Evolutionary conservation across 2,888 invertebrate species (phyloP), one percentile per base, ranked within the genome.

Genomic region (Stenotaenia linearis): DNA sequence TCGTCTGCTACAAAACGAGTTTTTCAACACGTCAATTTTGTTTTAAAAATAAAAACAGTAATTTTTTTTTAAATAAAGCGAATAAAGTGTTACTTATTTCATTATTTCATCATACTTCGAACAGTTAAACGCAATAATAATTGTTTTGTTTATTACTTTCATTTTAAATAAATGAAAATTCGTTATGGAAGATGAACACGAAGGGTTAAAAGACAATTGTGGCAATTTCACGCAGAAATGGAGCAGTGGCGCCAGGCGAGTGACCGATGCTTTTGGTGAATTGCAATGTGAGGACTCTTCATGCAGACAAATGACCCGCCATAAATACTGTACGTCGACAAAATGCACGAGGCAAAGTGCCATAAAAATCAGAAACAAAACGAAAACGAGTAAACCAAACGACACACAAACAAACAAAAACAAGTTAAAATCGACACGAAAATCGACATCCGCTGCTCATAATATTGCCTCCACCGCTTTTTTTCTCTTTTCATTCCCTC

Each of bases 211-310:
- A 61, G 25, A 61, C 23, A 25, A 25, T 61, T 61, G 25, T 12
- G 61, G 25, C 61, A 61, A 61, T 61, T 61, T 61, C 61, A 61
- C 61, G 61, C 61, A 61, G 12, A 61, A 61, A 25, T 61, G 61
- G 61, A 61, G 23, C 61, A 25, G 61, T 61, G 61, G 61, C 61
- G 61, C 61, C 61, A 61, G 7, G 61, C 61, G 61, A 61, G 23
- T 4, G 61, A 25, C 61, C 25, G 28, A 61, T 10, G 61, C 61
- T 61, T 61, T 61, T 61, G 61, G 61, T 23, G 61, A 61, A 23
- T 61, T 61, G 61, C 61, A 61, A 61, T 61, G 61, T 61, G 61
- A 61, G 25, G 61, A 61, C 61, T 61, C 61, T 61, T 61, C 61
- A 61, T 25, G 61, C 61, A 25, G 61, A 61, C 61, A 61, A 61